Base-by-base conservation (phyloP, 2,797 vertebrate genomes). In the Benthosema pterotum region DNA sequence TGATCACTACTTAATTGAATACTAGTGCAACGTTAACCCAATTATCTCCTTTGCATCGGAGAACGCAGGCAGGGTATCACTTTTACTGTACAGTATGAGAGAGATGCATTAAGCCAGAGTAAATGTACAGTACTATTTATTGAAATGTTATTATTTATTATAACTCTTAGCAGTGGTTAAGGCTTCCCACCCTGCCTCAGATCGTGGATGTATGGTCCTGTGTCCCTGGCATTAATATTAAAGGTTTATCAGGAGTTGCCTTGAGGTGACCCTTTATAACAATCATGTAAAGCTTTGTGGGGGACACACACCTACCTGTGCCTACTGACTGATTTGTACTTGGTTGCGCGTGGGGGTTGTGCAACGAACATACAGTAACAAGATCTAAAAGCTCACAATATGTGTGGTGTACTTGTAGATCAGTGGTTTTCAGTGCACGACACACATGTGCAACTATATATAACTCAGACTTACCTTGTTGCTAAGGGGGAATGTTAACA, bases 81-180 rank as follows among this genome's bases (percentile, higher is more conserved):
- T 50, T 65, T 75, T 49, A 58, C 60, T 75, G 74, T 61, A 68
- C 75, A 53, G 56, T 66, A 32, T 17, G 60, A 54, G 70, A 67
- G 57, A 72, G n/a, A 72, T 60, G 77, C 69, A 50, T 72, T 71
- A 75, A 80, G 63, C 54, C 69, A 49, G 58, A 70, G 48, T 75
- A 52, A 71, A 67, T 82, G 72, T 79, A 77, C 83, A 87, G 83
- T 75, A 85, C 71, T 90, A 90, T 89, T 91, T 90, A 89, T 85
- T 73, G 61, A 87, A 64, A 80, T 83, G 77, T 52, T 65, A 82
- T 90, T 89, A 82, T 90, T 89, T 88, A 85, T 85, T 90, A 87
- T 79, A 65, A 78, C 46, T 86, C 72, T 72, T 79, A 45, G 65
- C 67, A 1, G 64, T 28, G 69, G 75, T 57, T 70, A 52, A 1